Percentiles rank a stretch among this genome's conserved stretches.
Evolutionary conservation across 2,888 invertebrate species (phyloP).

Genomic region (Apodemia duryi): DNA sequence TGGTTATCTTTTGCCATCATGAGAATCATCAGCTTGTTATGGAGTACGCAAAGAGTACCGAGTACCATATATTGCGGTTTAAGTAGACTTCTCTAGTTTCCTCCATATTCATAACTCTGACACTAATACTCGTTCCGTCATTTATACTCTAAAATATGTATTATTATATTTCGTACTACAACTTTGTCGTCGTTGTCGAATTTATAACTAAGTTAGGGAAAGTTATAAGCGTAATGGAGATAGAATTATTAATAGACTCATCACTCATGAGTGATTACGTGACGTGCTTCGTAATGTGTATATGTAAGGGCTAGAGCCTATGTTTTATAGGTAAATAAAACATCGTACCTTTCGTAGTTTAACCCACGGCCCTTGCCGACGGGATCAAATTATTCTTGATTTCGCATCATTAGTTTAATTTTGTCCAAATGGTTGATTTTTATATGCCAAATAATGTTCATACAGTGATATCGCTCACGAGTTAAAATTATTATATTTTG

Average conservation of each 20-base stretch:
- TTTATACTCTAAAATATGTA: background rate
- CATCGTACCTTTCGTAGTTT: background rate
- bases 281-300: conserved; percentile 15
- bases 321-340: conserved; percentile 12
- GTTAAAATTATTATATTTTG: too few relatives aligned
- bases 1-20: too few relatives aligned
- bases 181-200: conserved; percentile 15
- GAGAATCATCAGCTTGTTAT: too few relatives aligned
- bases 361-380: background rate
- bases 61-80: too few relatives aligned
- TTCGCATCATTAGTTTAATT: background rate
- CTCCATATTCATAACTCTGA: too few relatives aligned
- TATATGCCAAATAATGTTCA: too few relatives aligned
- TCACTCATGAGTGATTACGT: conserved; percentile 24
- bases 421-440: too few relatives aligned
- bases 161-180: background rate
- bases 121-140: too few relatives aligned
- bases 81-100: too few relatives aligned
- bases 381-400: background rate
- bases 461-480: too few relatives aligned
- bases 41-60: too few relatives aligned
- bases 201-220: conserved; percentile 23
- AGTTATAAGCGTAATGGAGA: conserved; percentile 26
- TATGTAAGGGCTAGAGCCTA: background rate
- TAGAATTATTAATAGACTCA: conserved; percentile 34